Percentiles rank a stretch among this genome's conserved stretches.
phyloP scores from a whole-genome alignment of 1,140 invertebrate species.

The Paralvinella palmiformis region DNA sequence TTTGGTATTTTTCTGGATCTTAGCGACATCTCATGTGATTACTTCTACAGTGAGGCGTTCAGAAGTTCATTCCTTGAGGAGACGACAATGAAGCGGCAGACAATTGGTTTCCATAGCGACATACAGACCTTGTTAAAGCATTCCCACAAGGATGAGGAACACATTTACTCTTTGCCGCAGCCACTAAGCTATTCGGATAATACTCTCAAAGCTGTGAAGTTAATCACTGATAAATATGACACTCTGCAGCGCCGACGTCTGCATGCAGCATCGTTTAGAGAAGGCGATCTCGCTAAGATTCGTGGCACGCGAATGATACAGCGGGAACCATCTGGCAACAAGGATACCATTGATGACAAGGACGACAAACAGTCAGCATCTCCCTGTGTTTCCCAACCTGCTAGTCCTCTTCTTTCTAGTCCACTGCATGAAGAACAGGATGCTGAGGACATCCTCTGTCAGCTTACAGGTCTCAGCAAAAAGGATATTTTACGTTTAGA shows the following conservation, averaged over 20 bases:
- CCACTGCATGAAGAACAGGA: not conserved
- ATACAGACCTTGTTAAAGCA: too few relatives aligned
- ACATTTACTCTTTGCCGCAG: too few relatives aligned
- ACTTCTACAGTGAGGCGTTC: too few relatives aligned
- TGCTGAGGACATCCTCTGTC: not conserved
- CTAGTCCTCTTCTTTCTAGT: not conserved
- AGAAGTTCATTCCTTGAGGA: too few relatives aligned
- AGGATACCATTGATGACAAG: not conserved
- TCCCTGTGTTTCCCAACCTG: not conserved
- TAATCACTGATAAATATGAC: slow-evolving; percentile 18
- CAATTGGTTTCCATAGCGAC: too few relatives aligned
- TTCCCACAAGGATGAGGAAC: too few relatives aligned
- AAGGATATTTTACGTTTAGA: slow-evolving; percentile 1
- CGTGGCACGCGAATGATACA: not conserved
- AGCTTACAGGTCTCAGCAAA: not conserved
- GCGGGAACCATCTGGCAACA: not conserved
- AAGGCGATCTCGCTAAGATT: not conserved
- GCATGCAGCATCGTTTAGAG: slow-evolving; percentile 11
- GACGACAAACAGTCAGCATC: too few relatives aligned
- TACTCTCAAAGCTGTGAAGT: slow-evolving; percentile 14
- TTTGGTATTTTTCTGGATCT: too few relatives aligned
- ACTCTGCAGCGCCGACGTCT: slow-evolving; percentile 9
- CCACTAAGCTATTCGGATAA: too few relatives aligned
- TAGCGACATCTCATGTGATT: too few relatives aligned
- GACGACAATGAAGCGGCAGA: too few relatives aligned